These are phyloP conservation scores for Drosophila suzukii DNA, from an alignment of 1,140 invertebrate species.

Conservation along the genomic window DNA sequence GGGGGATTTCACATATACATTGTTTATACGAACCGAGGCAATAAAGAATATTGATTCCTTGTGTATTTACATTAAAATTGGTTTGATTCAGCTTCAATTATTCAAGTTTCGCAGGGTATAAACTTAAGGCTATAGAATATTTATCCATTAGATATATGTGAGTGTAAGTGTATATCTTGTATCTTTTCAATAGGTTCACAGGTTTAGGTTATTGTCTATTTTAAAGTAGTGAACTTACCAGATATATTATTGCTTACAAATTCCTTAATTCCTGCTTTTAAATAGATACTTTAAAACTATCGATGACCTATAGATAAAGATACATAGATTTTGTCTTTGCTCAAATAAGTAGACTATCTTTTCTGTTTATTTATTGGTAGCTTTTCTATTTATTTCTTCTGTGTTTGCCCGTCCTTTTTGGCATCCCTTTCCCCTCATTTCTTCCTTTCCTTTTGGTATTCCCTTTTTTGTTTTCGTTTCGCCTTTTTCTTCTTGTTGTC, in stretches of 20 bases:
- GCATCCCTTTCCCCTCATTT: conserved; percentile 4
- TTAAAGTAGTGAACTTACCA: too few species aligned
- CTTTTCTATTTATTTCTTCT: conserved; percentile 1
- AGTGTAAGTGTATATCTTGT: too few species aligned
- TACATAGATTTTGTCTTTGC: conserved; percentile 1
- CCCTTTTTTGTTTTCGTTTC: conserved; percentile 18
- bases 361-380: neutral
- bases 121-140: too few species aligned
- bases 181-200: too few species aligned
- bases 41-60: neutral
- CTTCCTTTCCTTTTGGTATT: conserved; percentile 15
- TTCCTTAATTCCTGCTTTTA: too few species aligned
- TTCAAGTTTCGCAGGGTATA: neutral
- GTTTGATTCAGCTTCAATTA: neutral
- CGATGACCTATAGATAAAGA: neutral
- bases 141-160: too few species aligned
- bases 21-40: neutral
- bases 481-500: conserved; percentile 17
- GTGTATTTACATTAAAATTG: neutral
- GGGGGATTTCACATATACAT: neutral
- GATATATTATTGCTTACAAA: too few species aligned
- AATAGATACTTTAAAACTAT: conserved; percentile 1
- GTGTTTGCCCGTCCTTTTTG: conserved; percentile 19
- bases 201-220: neutral
- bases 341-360: conserved; percentile 13